Base-by-base conservation (phyloP, 2,888 invertebrate genomes). In the Oxyscelio sp. region DNA sequence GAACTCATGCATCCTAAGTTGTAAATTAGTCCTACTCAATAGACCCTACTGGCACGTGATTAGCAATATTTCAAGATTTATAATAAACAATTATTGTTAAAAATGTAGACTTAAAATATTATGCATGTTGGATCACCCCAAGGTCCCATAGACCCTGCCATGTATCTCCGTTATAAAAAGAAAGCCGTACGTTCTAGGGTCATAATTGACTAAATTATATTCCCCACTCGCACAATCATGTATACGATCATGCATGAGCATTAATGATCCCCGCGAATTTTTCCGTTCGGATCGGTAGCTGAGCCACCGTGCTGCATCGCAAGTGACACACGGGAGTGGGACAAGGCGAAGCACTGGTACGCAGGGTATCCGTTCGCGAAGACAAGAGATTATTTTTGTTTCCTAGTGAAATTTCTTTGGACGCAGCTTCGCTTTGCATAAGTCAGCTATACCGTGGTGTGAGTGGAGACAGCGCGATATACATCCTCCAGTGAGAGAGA, bases 391-490 rank as follows among this genome's bases (percentile, higher is more conserved):
- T 91, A 92, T 92, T 93, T 93, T 92, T 92, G 92, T 93, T 93
- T 90, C 88, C 89, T 89, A 87, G 92, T 92, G 93, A 93, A 92
- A 92, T 93, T 93, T 93, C 93, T 93, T 93, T 92, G 91, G 93
- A 90, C 89, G 83, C 84, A 89, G 90, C 86, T 89, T 90, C 90
- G 89, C 90, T 93, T 93, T 92, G 93, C 93, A 93, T 93, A 94
- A 93, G 93, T 94, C 93, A 93, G 91, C 90, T 90, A 90, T 90
- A 90, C 85, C 87, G 87, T 89, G 91, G 89, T 85, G 86, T 86
- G 90, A 89, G 91, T 89, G 89, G 89, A 88, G 90, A 89, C 90
- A 90, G 89, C 88, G 89, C 88, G 91, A 91, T 91, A 93, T 93
- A 94, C 93, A 93, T 93, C 92, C 88, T 90, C 84, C 74, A 77